A percentile compares a stretch with the other conserved stretches of the same genome.
Conservation (phyloP, 2,113 vertebrate species). For the Myrmophylax atrothorax region DNA sequence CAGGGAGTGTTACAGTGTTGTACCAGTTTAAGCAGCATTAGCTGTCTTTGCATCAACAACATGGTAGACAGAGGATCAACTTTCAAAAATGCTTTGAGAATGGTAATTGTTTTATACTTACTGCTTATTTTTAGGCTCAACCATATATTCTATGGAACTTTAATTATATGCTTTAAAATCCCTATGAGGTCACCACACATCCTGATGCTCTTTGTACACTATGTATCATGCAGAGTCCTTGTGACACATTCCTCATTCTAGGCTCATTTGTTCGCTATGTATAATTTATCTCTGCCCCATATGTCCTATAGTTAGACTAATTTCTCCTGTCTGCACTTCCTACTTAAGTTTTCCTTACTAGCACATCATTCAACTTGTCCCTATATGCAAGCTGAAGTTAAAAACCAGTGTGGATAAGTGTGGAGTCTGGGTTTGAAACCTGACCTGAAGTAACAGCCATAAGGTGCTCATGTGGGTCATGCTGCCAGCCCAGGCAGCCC, state of each 20-base stretch:
- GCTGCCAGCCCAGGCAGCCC: not conserved
- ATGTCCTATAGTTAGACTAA: not conserved
- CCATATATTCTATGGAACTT: not conserved
- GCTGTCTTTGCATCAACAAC: not conserved
- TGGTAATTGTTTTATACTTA: not conserved
- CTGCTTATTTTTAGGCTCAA: not conserved
- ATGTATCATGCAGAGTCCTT: not conserved
- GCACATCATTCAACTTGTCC: not conserved
- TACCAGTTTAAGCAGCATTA: not conserved
- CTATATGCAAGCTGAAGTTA: not conserved
- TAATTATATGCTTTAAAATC: not conserved
- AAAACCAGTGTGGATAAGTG: not conserved
- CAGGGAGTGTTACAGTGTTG: not conserved
- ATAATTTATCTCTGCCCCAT: not conserved
- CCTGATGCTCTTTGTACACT: not conserved
- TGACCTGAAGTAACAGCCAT: not conserved
- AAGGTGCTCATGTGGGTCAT: not conserved
- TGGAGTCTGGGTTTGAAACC: not conserved
- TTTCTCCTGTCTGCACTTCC: not conserved
- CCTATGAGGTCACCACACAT: not conserved
- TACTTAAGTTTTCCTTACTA: not conserved
- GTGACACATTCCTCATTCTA: not conserved
- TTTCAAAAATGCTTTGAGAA: not conserved
- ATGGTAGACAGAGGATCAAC: not conserved
- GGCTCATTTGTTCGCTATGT: not conserved